Evolutionary conservation across 2,113 vertebrate genomes (phyloP).

Genomic region (Antechinus flavipes): DNA sequence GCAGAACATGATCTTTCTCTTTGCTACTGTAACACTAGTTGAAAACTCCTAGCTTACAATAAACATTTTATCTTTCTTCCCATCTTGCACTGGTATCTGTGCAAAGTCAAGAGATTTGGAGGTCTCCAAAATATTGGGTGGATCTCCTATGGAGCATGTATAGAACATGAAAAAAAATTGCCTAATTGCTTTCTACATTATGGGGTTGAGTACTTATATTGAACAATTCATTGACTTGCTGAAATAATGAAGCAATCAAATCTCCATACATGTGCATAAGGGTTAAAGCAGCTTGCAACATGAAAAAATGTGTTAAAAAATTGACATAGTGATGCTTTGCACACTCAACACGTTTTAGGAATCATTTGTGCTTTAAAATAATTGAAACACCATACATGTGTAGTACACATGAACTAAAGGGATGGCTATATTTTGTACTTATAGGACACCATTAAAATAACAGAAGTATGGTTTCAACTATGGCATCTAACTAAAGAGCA

Average conservation of each 20-base stretch:
- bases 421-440: neutral
- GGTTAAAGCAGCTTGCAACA: neutral
- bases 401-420: neutral
- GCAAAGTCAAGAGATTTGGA: neutral
- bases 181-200: neutral
- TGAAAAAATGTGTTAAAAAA: neutral
- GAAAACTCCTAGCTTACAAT: neutral
- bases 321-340: accelerated
- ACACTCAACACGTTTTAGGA: neutral
- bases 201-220: neutral
- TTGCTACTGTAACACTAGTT: neutral
- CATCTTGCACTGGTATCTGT: neutral
- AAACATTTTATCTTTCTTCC: neutral
- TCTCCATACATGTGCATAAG: neutral
- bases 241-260: neutral
- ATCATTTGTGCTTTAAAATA: neutral
- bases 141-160: neutral
- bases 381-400: neutral
- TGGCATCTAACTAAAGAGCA: too few relatives aligned
- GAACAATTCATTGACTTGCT: neutral
- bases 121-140: neutral
- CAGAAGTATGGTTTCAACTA: neutral
- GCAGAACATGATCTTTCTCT: neutral
- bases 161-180: neutral
- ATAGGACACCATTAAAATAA: neutral